Conservation (phyloP, 2,888 invertebrate species). For the Drosophila maculinotata region DNA sequence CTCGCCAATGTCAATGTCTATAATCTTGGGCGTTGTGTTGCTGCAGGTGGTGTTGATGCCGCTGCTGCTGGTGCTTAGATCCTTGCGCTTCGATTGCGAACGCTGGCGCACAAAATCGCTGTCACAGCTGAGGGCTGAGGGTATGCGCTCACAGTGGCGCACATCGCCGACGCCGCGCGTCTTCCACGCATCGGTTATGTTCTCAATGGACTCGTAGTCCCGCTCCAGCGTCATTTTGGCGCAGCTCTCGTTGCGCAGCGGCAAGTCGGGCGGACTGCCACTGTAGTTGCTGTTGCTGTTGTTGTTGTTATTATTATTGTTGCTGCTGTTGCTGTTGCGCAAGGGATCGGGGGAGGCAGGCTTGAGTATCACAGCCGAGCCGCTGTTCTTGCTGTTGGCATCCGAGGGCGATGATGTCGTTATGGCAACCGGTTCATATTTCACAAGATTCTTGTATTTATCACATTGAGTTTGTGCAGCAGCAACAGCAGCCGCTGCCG, state of each 20-base stretch:
- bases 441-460: slow-evolving; percentile 83
- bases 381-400: slow-evolving; percentile 74
- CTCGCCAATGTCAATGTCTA: slow-evolving; percentile 82
- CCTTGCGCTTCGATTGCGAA: slow-evolving; percentile 84
- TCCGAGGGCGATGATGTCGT: slow-evolving; percentile 81
- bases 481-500: too few species aligned
- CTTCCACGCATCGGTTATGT: slow-evolving; percentile 92
- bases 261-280: slow-evolving; percentile 74
- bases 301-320: background rate
- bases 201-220: slow-evolving; percentile 91
- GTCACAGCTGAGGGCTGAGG: slow-evolving; percentile 48
- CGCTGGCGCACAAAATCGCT: slow-evolving; percentile 85
- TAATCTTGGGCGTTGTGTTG: slow-evolving; percentile 70
- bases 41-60: slow-evolving; percentile 10
- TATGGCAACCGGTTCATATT: slow-evolving; percentile 84
- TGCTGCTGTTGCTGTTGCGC: background rate
- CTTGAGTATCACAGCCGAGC: slow-evolving; percentile 82
- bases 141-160: slow-evolving; percentile 88
- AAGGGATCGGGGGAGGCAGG: slow-evolving; percentile 75
- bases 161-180: slow-evolving; percentile 91
- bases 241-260: slow-evolving; percentile 80
- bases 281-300: background rate
- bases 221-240: slow-evolving; percentile 69
- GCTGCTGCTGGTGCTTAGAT: slow-evolving; percentile 13
- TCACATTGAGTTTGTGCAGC: slow-evolving; percentile 73